Percentiles rank a stretch among this genome's conserved stretches.
Conservation (phyloP, 2,888 invertebrate species). For the Idaea biselata region DNA sequence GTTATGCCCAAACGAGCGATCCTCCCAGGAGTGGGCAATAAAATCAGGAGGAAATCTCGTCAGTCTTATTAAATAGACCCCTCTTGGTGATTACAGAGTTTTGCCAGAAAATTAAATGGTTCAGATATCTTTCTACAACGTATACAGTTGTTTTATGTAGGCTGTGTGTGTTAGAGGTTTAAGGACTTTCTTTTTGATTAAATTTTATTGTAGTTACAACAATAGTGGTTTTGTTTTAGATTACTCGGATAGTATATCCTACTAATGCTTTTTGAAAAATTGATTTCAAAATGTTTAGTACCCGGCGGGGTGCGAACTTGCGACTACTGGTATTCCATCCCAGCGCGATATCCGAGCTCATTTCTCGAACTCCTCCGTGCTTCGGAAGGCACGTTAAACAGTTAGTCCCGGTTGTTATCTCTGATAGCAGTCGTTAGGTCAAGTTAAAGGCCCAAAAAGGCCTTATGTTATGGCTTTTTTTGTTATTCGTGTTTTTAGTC, state of each 20-base stretch:
- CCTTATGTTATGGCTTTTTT: too few species aligned
- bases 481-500: too few species aligned
- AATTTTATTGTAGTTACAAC: slow-evolving; percentile 19
- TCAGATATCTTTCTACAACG: slow-evolving; percentile 38
- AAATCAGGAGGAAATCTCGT: slow-evolving; percentile 58
- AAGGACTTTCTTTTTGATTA: slow-evolving; percentile 31
- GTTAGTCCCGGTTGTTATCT: too few species aligned
- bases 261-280: too few species aligned
- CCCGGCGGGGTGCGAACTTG: too few species aligned
- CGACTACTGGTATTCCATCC: too few species aligned
- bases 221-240: slow-evolving; percentile 6
- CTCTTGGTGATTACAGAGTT: slow-evolving; percentile 55
- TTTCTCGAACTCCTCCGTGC: too few species aligned
- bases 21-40: slow-evolving; percentile 57
- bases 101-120: slow-evolving; percentile 61
- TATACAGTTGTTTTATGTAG: slow-evolving; percentile 38
- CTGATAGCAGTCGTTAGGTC: too few species aligned
- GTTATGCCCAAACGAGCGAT: slow-evolving; percentile 61
- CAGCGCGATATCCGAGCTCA: too few species aligned
- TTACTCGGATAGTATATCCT: not conserved
- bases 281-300: too few species aligned
- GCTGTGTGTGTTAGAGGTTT: slow-evolving; percentile 24
- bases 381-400: too few species aligned
- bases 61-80: slow-evolving; percentile 55
- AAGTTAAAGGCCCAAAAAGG: too few species aligned